A percentile compares a stretch with the other conserved stretches of the same genome.
phyloP scores from a whole-genome alignment of 2,797 vertebrate genomes.

The Pampus argenteus region DNA sequence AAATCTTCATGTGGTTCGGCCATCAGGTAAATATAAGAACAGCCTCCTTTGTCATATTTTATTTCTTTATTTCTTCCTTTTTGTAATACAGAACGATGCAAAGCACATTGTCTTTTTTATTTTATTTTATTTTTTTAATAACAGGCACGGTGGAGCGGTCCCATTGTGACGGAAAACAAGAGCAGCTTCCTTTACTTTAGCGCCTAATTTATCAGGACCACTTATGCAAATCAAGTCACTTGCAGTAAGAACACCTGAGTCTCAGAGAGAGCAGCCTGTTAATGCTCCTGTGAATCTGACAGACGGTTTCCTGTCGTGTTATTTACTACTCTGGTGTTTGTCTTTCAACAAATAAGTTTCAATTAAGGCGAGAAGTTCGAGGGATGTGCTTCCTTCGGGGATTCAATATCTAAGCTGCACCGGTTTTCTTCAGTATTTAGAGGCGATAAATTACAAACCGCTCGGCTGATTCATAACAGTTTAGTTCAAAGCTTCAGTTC shows the following conservation, averaged over 20 bases:
- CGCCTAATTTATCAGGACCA: slow-evolving; percentile 60
- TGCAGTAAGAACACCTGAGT: slow-evolving; percentile 58
- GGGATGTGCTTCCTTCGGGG: neutral
- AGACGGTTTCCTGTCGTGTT: too few relatives aligned
- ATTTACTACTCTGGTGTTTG: neutral
- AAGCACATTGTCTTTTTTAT: slow-evolving; percentile 32
- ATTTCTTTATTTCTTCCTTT: too few relatives aligned
- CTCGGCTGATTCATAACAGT: too few relatives aligned
- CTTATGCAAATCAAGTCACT: slow-evolving; percentile 65
- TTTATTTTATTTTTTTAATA: too few relatives aligned
- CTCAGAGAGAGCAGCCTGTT: too few relatives aligned
- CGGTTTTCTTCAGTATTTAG: too few relatives aligned
- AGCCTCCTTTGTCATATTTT: too few relatives aligned
- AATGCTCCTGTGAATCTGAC: too few relatives aligned
- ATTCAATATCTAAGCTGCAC: neutral
- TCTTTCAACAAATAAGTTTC: neutral
- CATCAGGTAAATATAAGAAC: too few relatives aligned
- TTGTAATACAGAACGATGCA: slow-evolving; percentile 26
- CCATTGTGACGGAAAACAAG: slow-evolving; percentile 20
- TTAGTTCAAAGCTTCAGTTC: too few relatives aligned
- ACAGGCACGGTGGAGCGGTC: slow-evolving; percentile 29
- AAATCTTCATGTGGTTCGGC: too few relatives aligned
- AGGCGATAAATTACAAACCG: too few relatives aligned
- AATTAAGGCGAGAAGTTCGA: neutral
- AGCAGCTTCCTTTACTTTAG: slow-evolving; percentile 29